Percentiles rank a stretch among this genome's conserved stretches.
Evolutionary conservation across 1,140 invertebrate species (phyloP).

Genomic region (Eriocheir sinensis): DNA sequence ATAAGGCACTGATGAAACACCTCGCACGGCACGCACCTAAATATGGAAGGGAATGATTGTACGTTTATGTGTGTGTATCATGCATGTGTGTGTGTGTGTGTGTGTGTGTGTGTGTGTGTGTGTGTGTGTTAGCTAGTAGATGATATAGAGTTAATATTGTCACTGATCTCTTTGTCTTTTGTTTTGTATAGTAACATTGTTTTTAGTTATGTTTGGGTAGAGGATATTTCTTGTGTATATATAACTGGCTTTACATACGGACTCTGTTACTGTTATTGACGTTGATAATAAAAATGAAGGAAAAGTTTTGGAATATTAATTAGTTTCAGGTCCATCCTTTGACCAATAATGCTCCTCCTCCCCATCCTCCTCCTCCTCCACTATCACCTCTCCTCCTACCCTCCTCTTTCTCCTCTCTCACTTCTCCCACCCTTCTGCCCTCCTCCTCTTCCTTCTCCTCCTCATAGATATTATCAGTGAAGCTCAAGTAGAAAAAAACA

Average conservation of each 20-base stretch:
- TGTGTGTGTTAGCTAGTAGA: background rate
- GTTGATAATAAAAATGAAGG: too few species aligned
- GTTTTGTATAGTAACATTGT: too few species aligned
- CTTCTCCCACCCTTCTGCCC: background rate
- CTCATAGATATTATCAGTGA: background rate
- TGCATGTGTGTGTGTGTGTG: background rate
- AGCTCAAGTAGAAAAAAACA: constrained; percentile 32
- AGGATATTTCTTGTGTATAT: too few species aligned
- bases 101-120: constrained; percentile 7
- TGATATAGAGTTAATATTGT: background rate
- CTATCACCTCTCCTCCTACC: background rate
- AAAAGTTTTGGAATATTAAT: too few species aligned
- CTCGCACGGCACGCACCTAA: too few species aligned
- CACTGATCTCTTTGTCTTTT: background rate
- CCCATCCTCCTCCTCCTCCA: background rate
- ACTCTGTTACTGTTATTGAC: too few species aligned
- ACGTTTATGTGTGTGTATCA: background rate
- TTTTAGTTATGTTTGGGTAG: too few species aligned
- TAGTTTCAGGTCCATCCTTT: too few species aligned
- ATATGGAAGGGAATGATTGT: too few species aligned
- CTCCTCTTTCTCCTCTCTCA: background rate
- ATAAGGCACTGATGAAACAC: too few species aligned
- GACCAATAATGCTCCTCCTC: too few species aligned
- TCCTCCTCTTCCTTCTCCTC: constrained; percentile 14
- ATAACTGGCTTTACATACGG: too few species aligned